These are phyloP conservation scores for Murina feae DNA, from an alignment of 2,113 vertebrate genomes.

Conservation along the genomic window DNA sequence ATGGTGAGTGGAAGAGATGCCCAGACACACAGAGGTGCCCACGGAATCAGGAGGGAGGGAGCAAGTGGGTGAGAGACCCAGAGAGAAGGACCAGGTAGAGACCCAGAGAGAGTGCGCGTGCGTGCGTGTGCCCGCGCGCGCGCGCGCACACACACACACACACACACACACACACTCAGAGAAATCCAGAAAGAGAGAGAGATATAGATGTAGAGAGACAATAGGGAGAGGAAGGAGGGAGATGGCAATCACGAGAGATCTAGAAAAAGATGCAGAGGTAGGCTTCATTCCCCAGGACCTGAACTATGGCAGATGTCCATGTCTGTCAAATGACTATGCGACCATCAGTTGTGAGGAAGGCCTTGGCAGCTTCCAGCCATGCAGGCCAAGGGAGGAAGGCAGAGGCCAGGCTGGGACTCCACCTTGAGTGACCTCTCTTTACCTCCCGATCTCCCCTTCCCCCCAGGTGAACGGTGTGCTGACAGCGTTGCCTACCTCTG, in stretches of 20 bases:
- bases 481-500: conserved; percentile 66
- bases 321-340: not conserved
- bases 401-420: not conserved
- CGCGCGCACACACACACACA: no score
- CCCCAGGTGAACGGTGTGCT: conserved; percentile 71
- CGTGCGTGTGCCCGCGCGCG: no score
- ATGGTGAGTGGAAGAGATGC: not conserved
- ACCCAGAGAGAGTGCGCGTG: no score
- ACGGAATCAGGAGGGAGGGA: not conserved
- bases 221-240: not conserved
- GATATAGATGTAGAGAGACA: not conserved
- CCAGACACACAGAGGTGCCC: not conserved
- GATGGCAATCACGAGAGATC: not conserved
- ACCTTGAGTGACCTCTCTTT: not conserved
- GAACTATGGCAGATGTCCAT: not conserved
- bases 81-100: no score
- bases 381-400: not conserved
- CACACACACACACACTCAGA: not conserved
- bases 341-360: accelerated
- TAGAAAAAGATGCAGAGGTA: not conserved
- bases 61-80: not conserved
- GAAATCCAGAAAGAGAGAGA: not conserved
- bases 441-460: not conserved
- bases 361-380: not conserved
- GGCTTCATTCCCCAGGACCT: not conserved